Evolutionary conservation across 2,797 vertebrate species (phyloP).

Genomic region (Fistularia commersonii): DNA sequence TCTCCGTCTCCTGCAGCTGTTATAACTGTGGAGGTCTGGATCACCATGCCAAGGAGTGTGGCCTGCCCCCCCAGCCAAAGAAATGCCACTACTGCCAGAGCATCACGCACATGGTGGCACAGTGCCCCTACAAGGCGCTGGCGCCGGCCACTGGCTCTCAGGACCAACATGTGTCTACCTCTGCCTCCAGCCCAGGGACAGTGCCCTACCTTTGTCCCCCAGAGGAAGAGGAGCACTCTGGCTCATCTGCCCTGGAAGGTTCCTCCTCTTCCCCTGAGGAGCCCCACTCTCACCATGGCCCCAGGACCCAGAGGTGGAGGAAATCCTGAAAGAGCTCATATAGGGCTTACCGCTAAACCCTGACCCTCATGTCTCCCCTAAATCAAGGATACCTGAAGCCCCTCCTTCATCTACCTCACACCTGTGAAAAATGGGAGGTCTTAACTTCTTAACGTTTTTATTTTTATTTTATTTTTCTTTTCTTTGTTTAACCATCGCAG

Average conservation of each 20-base stretch:
- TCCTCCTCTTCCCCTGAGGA: conserved; percentile 76
- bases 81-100: conserved; percentile 99
- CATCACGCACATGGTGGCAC: conserved; percentile 96
- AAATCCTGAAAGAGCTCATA: conserved; percentile 63
- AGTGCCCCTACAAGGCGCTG: conserved; percentile 87
- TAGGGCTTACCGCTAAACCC: conserved; percentile 31
- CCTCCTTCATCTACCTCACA: conserved; percentile 76
- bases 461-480: conserved; percentile 17
- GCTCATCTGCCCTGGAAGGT: conserved; percentile 75
- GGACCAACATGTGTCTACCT: conserved; percentile 78
- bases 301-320: conserved; percentile 69
- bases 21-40: conserved; percentile 98
- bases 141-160: conserved; percentile 84
- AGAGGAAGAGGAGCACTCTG: conserved; percentile 78
- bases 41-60: conserved; percentile 98
- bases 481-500: conserved; percentile 56
- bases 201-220: conserved; percentile 73
- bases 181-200: conserved; percentile 61
- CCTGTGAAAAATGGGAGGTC: conserved; percentile 64
- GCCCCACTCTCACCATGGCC: conserved; percentile 55
- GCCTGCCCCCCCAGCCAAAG: conserved; percentile 96
- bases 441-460: conserved; percentile 43
- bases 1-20: conserved; percentile 74
- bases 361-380: conserved; percentile 35
- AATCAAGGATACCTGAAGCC: conserved; percentile 60